These are phyloP conservation scores for Ptychochromis oligacanthus DNA, from an alignment of 2,113 vertebrate species.

Conservation along the genomic window DNA sequence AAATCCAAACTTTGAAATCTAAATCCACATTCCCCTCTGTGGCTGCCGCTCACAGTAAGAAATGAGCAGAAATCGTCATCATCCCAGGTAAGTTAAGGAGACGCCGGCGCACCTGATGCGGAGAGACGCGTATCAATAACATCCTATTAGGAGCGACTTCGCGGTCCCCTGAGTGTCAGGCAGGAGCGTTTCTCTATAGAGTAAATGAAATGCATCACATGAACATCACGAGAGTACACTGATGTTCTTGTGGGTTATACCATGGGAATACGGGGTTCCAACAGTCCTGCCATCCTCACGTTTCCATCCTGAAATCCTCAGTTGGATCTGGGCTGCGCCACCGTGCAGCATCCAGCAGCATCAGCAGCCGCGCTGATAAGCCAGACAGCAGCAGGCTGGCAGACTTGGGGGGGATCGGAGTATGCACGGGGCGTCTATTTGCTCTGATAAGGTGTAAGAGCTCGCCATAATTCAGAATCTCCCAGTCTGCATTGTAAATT, in stretches of 20 bases:
- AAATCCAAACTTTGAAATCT: slow-evolving; percentile 42
- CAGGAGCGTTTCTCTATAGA: neutral
- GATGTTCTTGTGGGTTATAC: neutral
- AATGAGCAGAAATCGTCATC: neutral
- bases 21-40: slow-evolving; percentile 32
- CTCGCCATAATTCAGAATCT: slow-evolving; percentile 19
- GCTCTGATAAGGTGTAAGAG: slow-evolving; percentile 17
- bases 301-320: slow-evolving; percentile 46
- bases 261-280: slow-evolving; percentile 6
- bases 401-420: slow-evolving; percentile 27
- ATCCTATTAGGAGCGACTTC: slow-evolving; percentile 30
- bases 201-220: slow-evolving; percentile 10
- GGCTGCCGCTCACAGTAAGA: neutral
- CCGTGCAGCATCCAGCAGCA: slow-evolving; percentile 55
- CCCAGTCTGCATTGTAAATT: neutral
- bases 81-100: slow-evolving; percentile 35
- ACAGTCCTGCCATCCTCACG: slow-evolving; percentile 23
- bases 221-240: neutral
- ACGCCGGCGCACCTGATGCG: slow-evolving; percentile 24
- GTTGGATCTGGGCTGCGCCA: slow-evolving; percentile 56
- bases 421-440: slow-evolving; percentile 41
- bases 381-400: slow-evolving; percentile 43
- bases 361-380: slow-evolving; percentile 42
- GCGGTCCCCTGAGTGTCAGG: neutral
- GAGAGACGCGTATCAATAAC: slow-evolving; percentile 33